Base-by-base conservation (phyloP, 2,888 invertebrate species). In the Andrena marginata region DNA sequence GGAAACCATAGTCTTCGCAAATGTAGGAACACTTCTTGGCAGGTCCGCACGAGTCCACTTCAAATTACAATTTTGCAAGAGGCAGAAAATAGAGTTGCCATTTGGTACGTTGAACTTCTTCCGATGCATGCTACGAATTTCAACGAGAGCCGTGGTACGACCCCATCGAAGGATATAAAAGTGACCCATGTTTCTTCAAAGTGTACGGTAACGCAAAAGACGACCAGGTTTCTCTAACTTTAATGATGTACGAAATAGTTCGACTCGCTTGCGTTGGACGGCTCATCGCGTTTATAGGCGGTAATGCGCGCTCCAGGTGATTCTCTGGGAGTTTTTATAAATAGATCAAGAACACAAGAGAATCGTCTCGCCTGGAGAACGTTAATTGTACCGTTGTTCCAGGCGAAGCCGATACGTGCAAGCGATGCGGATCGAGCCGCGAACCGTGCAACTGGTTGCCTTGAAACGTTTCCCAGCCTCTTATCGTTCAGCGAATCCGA, bases 371-470 rank as follows among this genome's bases (percentile, higher is more conserved):
- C 26, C 29, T 56, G 49, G 51, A 54, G 65, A 60, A 74, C 69
- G 67, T 78, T 82, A 85, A 88, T 87, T 81, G 54, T 82, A 84
- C 67, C 65, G 78, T 87, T 83, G 75, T 26, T 62, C 23, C 10
- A 26, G 80, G 77, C 42, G 67, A 75, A 48, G 64, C 56, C n/a
- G 49, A 49, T 10, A 76, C 70, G 70, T n/a, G 23, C 10, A 7
- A 16, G 51, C 49, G 51, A 51, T 35, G 62, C 48, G n/a, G 20
- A 68, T 51, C 51, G 49, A 56, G n/a, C 10, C 62, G n/a, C 20
- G 7, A 33, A 48, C 23, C 51, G 68, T 63, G 59, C 69, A 78
- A 72, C 56, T n/a, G 35, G 31, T 63, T 29, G 10, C 23, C 54
- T 35, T 26, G 8, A 29, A 69, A 0, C 10, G 65, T 60, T 54